phyloP scores from a whole-genome alignment of 2,113 vertebrate genomes.

The Muntiacus muntjak region DNA sequence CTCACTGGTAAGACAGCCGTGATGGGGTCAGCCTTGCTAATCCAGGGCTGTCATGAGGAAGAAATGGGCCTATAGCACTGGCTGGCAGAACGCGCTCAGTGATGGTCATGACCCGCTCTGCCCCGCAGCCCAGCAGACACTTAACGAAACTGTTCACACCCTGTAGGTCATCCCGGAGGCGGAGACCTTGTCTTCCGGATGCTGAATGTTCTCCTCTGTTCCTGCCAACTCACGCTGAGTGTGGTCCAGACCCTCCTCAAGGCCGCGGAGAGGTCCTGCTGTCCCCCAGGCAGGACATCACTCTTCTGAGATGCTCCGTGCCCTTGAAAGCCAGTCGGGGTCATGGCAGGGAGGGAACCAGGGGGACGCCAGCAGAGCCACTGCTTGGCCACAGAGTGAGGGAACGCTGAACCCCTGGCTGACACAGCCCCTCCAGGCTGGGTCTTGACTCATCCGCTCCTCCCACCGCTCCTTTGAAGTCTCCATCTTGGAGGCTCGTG shows the following conservation, averaged over 20 bases:
- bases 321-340: accelerated
- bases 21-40: not conserved
- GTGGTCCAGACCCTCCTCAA: not conserved
- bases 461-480: not conserved
- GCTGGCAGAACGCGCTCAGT: not conserved
- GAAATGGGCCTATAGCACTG: accelerated
- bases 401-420: accelerated
- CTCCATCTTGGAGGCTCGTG: too few relatives aligned
- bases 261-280: not conserved
- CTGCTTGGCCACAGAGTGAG: accelerated
- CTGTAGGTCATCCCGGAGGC: not conserved
- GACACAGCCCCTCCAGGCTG: not conserved
- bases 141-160: not conserved
- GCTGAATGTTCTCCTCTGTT: too few relatives aligned
- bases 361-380: accelerated
- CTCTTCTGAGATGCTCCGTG: not conserved
- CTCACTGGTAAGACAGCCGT: not conserved
- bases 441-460: accelerated
- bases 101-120: accelerated
- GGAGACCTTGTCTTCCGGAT: not conserved
- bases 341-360: accelerated
- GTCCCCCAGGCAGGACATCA: not conserved
- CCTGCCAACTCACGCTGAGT: accelerated
- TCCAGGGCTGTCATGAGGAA: accelerated
- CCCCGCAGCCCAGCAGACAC: not conserved